phyloP scores from a whole-genome alignment of 2,888 invertebrate species.

The Drosophila prostipennis region DNA sequence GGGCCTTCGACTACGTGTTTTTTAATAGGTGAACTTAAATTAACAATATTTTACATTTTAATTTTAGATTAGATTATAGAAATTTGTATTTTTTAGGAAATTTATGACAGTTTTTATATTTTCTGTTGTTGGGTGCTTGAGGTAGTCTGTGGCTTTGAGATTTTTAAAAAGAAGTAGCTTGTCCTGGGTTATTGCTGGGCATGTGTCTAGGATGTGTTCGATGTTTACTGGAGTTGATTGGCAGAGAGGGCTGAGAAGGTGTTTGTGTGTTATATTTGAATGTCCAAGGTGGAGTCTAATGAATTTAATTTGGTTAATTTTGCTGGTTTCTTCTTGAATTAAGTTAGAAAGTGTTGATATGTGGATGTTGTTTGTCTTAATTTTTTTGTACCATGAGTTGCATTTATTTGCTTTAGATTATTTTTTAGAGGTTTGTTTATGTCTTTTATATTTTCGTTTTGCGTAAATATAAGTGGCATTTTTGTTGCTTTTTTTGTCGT shows the following conservation, averaged over 20 bases:
- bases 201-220: no score
- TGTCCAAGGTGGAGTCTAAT: background rate
- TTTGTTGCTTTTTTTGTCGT: background rate
- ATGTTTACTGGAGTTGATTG: background rate
- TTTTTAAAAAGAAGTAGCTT: no score
- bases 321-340: background rate
- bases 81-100: background rate
- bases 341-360: background rate
- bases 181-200: no score
- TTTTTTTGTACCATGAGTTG: slow-evolving; percentile 4
- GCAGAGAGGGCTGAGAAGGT: slow-evolving; percentile 2
- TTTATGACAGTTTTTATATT: background rate
- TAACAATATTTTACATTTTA: no score
- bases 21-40: no score
- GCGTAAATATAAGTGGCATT: background rate
- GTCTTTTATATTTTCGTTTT: background rate
- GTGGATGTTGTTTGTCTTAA: slow-evolving; percentile 1
- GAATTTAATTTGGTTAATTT: background rate
- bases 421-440: background rate
- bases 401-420: background rate
- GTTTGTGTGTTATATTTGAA: slow-evolving; percentile 2
- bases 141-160: background rate
- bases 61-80: background rate
- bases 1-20: no score
- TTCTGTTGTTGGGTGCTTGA: background rate